A percentile compares a stretch with the other conserved stretches of the same genome.
These are phyloP conservation scores for Lathronympha strigana DNA, from an alignment of 2,888 invertebrate genomes.

Conservation along the genomic window DNA sequence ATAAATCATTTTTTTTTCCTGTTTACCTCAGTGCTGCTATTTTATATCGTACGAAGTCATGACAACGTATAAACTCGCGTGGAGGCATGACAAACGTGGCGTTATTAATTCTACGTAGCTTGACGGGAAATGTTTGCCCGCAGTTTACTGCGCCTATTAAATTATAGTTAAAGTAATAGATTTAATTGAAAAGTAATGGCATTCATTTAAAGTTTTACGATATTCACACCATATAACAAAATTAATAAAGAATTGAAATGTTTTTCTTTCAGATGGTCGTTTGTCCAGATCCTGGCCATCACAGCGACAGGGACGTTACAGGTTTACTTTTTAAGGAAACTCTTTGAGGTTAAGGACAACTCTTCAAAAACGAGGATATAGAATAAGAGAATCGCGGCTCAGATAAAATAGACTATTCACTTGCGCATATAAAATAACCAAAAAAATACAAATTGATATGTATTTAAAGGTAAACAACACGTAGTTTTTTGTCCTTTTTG, in stretches of 20 bases:
- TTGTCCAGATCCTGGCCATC: conserved; percentile 93
- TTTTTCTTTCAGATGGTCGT: conserved; percentile 87
- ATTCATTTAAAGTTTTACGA: too few relatives aligned
- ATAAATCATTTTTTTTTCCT: too few relatives aligned
- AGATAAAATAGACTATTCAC: conserved; percentile 24
- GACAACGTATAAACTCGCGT: neutral
- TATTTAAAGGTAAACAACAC: too few relatives aligned
- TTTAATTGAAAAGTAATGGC: too few relatives aligned
- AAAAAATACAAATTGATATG: too few relatives aligned
- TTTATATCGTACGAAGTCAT: neutral
- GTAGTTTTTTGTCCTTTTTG: too few relatives aligned
- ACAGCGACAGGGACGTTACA: conserved; percentile 90
- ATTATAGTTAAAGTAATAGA: too few relatives aligned
- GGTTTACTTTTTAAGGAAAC: conserved; percentile 94
- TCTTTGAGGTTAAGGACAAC: conserved; percentile 91
- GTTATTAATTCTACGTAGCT: neutral
- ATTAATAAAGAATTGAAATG: neutral
- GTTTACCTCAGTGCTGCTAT: too few relatives aligned
- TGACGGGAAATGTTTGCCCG: too few relatives aligned
- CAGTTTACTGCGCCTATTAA: too few relatives aligned
- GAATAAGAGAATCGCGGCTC: conserved; percentile 18
- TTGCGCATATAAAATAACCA: neutral
- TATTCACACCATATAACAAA: too few relatives aligned
- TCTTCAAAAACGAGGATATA: conserved; percentile 84
- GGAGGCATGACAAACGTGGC: neutral